A percentile compares a stretch with the other conserved stretches of the same genome.
These are phyloP conservation scores for Ispidina picta DNA, from an alignment of 2,797 vertebrate species.

Conservation along the genomic window DNA sequence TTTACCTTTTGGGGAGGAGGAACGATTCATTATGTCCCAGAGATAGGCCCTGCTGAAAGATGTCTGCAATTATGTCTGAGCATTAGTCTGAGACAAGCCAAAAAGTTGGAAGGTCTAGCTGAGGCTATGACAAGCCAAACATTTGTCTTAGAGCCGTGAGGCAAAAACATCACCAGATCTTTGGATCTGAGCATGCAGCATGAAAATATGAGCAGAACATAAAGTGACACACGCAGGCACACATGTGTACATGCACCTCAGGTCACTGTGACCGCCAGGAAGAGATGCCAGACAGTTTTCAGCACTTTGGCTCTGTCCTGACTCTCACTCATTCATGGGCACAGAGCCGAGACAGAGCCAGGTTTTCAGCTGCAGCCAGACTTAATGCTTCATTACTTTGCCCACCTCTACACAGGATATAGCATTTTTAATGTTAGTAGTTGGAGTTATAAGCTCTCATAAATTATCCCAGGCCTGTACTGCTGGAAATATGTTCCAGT, in stretches of 20 bases:
- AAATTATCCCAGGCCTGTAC: constrained; percentile 49
- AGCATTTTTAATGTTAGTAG: neutral
- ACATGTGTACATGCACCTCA: neutral
- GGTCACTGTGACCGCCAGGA: constrained; percentile 13
- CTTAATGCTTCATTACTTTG: constrained; percentile 74
- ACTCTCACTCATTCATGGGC: constrained; percentile 48
- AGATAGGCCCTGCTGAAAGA: constrained; percentile 46
- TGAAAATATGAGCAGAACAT: neutral
- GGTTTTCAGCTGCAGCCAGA: constrained; percentile 71
- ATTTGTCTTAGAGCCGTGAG: constrained; percentile 1
- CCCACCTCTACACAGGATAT: constrained; percentile 72
- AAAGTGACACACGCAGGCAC: neutral
- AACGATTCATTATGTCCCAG: neutral
- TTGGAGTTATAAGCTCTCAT: constrained; percentile 40
- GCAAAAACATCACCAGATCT: neutral
- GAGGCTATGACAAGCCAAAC: constrained; percentile 18
- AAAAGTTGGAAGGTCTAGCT: constrained; percentile 13
- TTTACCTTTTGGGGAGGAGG: constrained; percentile 29
- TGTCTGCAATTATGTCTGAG: constrained; percentile 14
- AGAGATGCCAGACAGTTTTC: constrained; percentile 55
- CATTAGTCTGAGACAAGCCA: constrained; percentile 12
- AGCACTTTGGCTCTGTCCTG: constrained; percentile 30
- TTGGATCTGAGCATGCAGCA: neutral
- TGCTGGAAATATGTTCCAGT: constrained; percentile 35
- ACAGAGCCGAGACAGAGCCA: constrained; percentile 56